These are phyloP conservation scores for Idaea dimidiata DNA, from an alignment of 2,888 invertebrate species.

Conservation along the genomic window DNA sequence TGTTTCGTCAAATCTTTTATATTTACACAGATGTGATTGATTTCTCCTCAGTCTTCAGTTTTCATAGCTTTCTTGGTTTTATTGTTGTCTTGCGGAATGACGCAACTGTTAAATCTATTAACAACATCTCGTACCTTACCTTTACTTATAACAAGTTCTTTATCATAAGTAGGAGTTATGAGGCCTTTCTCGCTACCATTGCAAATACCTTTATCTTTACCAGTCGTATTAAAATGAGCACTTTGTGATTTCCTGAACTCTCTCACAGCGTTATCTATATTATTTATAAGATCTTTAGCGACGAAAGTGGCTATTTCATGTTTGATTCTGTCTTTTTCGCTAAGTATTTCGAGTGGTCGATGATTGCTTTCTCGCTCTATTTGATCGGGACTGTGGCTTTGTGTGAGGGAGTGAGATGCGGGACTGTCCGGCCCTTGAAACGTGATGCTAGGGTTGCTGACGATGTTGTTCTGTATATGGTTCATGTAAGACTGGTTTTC, in stretches of 20 bases:
- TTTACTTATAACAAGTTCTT: conserved; percentile 70
- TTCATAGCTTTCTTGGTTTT: conserved; percentile 45
- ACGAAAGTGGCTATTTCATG: conserved; percentile 74
- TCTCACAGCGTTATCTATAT: conserved; percentile 66
- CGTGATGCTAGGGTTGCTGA: conserved; percentile 68
- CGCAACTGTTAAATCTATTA: conserved; percentile 65
- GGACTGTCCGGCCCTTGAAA: conserved; percentile 76
- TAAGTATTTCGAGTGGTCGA: conserved; percentile 53
- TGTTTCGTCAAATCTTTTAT: conserved; percentile 25
- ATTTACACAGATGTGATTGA: conserved; percentile 16
- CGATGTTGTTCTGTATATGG: conserved; percentile 37
- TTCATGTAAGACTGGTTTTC: conserved; percentile 40
- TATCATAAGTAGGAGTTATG: conserved; percentile 70
- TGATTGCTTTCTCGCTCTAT: conserved; percentile 51
- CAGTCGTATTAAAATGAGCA: conserved; percentile 45
- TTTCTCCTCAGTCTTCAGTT: conserved; percentile 48
- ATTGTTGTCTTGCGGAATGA: conserved; percentile 36
- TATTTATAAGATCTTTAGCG: conserved; percentile 71
- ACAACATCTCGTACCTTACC: conserved; percentile 76
- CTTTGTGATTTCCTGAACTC: conserved; percentile 71
- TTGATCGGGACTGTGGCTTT: conserved; percentile 64
- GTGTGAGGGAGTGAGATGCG: conserved; percentile 65
- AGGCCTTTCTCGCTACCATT: conserved; percentile 60
- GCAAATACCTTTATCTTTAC: conserved; percentile 39
- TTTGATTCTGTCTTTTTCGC: conserved; percentile 67